Evolutionary conservation across 2,888 invertebrate species (phyloP), one percentile per base, ranked within the genome.

Genomic region (Rhagonycha fulva): DNA sequence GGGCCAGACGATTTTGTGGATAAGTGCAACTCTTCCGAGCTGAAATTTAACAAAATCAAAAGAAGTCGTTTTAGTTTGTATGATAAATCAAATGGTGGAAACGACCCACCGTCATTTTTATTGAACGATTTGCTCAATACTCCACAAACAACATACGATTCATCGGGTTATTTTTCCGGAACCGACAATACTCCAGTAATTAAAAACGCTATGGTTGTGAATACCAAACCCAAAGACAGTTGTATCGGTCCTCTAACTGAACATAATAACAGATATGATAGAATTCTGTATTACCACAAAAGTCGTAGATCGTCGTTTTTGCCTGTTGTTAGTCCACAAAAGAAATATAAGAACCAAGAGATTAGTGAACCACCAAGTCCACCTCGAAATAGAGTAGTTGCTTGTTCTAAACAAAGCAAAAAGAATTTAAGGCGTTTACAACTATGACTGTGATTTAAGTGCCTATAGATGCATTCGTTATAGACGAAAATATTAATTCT

Each of bases 1-100:
- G 85, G 85, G 7, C 86, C 87, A 4, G 83, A 85, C 71, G 80
- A 85, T 74, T 87, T 87, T 80, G 78, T 81, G 66, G 87, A 87
- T 77, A 82, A 82, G 76, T 87, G 86, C 75, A 80, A 83, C 47
- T 81, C 82, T 68, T 83, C 85, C 7, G 72, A 70, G 14, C 71
- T 84, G 24, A 72, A 62, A n/a, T 71, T 71, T 19, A 32, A 28
- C 12, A 30, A 47, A 14, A 63, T 9, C 9, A 47, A 7, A n/a
- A 23, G 14, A 3, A 71, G 63, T 26, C 72, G 74, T n/a, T 66
- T 14, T 60, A 28, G 74, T 30, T 67, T 77, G 12, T 68, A 68
- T 24, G 78, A 74, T 24, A 73, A 75, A 32, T 72, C 76, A 2
- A 78, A 76, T 26, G 78, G 26, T 3, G 32, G 66, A 1, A 61